phyloP scores from a whole-genome alignment of 2,113 vertebrate species.

The Lagopus muta region DNA sequence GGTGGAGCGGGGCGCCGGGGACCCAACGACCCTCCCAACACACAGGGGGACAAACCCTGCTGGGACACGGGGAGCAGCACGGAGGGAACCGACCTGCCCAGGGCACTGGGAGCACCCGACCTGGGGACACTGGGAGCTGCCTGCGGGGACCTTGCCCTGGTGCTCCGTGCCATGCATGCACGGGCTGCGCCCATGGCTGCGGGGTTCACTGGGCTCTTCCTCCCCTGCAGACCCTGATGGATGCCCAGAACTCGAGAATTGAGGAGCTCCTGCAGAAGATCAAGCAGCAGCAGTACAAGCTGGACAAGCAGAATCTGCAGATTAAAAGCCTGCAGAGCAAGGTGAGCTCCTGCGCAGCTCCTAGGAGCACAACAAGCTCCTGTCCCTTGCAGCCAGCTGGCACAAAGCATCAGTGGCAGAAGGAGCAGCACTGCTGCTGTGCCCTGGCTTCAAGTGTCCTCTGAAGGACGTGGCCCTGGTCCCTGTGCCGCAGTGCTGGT shows the following conservation, averaged over 20 bases:
- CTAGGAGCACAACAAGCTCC: too few species aligned
- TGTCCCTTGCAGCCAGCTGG: not conserved
- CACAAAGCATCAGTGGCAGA: rapidly evolving
- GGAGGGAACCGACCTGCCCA: rapidly evolving
- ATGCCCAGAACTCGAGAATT: conserved; percentile 85
- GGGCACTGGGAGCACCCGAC: not conserved
- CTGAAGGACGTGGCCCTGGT: rapidly evolving
- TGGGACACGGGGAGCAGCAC: not conserved
- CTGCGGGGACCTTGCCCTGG: not conserved
- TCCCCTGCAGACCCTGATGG: conserved; percentile 82
- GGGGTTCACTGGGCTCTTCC: not conserved
- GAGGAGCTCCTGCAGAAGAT: conserved; percentile 89
- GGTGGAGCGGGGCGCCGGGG: not conserved
- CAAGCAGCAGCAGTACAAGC: conserved; percentile 90
- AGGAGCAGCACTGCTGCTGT: not conserved
- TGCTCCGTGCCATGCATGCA: rapidly evolving
- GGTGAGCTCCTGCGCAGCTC: conserved; percentile 29
- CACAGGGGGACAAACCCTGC: too few species aligned
- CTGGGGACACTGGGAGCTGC: not conserved
- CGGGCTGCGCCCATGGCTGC: rapidly evolving
- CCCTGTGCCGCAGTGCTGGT: rapidly evolving
- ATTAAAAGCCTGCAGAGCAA: conserved; percentile 87
- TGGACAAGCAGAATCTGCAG: conserved; percentile 92
- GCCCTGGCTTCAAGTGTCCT: not conserved
- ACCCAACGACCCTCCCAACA: too few species aligned